These are phyloP conservation scores for Phalloptychus januarius DNA, from an alignment of 2,797 vertebrate species.

Conservation along the genomic window DNA sequence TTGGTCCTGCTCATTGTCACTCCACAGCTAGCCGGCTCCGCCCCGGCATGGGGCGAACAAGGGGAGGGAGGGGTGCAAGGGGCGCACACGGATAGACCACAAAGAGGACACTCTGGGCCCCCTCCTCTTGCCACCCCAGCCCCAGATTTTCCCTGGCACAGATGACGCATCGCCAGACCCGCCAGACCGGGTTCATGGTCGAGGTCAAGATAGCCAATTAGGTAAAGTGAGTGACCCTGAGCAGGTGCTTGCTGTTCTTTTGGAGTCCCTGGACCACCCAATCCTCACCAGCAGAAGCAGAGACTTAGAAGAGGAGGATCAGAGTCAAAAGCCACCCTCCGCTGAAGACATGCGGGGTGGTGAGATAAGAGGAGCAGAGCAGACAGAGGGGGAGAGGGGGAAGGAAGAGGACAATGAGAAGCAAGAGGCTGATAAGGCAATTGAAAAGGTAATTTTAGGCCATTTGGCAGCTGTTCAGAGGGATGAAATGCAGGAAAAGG, in stretches of 20 bases:
- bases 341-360: slow-evolving; percentile 49
- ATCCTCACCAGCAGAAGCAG: slow-evolving; percentile 48
- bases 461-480: slow-evolving; percentile 66
- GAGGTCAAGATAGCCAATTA: slow-evolving; percentile 69
- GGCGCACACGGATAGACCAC: slow-evolving; percentile 69
- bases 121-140: slow-evolving; percentile 55
- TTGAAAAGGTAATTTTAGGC: slow-evolving; percentile 69
- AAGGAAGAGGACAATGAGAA: slow-evolving; percentile 45
- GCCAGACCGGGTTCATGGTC: slow-evolving; percentile 60
- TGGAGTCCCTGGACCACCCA: slow-evolving; percentile 83
- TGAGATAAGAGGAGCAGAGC: slow-evolving; percentile 64
- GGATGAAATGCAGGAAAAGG: slow-evolving; percentile 60
- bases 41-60: slow-evolving; percentile 73
- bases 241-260: slow-evolving; percentile 83
- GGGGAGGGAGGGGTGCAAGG: slow-evolving; percentile 78
- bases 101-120: slow-evolving; percentile 71
- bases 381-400: slow-evolving; percentile 54
- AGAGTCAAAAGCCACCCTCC: slow-evolving; percentile 53
- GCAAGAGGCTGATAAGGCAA: slow-evolving; percentile 63
- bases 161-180: slow-evolving; percentile 59
- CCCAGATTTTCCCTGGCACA: slow-evolving; percentile 51
- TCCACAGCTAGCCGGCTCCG: slow-evolving; percentile 77
- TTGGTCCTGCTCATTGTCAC: slow-evolving; percentile 82
- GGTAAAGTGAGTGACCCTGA: slow-evolving; percentile 79
- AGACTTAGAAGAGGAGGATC: slow-evolving; percentile 63